A percentile compares a stretch with the other conserved stretches of the same genome.
Conservation (phyloP, 2,888 invertebrate species). For the Acleris holmiana region DNA sequence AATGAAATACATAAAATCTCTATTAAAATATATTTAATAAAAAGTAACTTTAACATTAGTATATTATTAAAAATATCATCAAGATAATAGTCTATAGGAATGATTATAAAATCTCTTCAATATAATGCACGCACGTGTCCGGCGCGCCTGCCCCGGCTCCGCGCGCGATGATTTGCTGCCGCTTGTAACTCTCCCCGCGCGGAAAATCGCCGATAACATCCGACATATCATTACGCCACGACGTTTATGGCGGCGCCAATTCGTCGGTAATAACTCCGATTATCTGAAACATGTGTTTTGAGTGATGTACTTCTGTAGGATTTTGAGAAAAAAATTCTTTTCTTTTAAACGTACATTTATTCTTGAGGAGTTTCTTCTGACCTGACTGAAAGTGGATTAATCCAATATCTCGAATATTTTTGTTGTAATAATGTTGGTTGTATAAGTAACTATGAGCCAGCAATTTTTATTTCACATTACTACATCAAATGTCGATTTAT, state of each 20-base stretch:
- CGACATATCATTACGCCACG: slow-evolving; percentile 1
- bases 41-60: too few relatives aligned
- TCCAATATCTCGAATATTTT: too few relatives aligned
- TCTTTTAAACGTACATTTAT: too few relatives aligned
- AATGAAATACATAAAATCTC: too few relatives aligned
- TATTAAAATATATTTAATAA: too few relatives aligned
- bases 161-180: slow-evolving; percentile 7
- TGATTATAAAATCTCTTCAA: background rate
- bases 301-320: background rate
- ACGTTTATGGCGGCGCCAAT: slow-evolving; percentile 3
- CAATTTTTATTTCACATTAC: background rate
- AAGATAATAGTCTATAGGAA: too few relatives aligned
- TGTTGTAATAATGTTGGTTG: too few relatives aligned
- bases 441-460: too few relatives aligned
- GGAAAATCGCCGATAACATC: slow-evolving; percentile 22
- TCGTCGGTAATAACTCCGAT: background rate
- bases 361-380: too few relatives aligned
- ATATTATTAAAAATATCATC: too few relatives aligned
- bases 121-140: background rate
- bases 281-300: background rate
- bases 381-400: too few relatives aligned
- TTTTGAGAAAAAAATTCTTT: too few relatives aligned
- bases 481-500: background rate
- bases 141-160: background rate
- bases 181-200: slow-evolving; percentile 11